Evolutionary conservation across 2,113 vertebrate species (phyloP).

Genomic region (Podocnemis expansa): DNA sequence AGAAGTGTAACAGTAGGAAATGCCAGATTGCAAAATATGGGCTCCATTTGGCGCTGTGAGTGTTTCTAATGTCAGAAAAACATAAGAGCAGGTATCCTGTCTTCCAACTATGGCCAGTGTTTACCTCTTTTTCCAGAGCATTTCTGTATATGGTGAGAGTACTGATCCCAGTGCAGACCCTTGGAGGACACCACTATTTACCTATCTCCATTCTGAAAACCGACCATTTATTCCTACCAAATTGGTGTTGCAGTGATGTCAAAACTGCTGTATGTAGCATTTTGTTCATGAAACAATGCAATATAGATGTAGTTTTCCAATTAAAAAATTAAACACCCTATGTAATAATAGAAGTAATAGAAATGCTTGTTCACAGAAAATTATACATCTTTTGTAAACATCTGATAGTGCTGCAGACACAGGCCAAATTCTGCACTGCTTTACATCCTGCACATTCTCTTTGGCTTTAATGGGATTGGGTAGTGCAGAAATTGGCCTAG

Average conservation of each 20-base stretch:
- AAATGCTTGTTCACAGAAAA: neutral
- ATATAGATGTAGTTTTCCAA: neutral
- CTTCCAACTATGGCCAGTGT: no score
- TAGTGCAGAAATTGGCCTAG: conserved; percentile 17
- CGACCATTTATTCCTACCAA: neutral
- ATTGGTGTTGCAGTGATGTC: conserved; percentile 39
- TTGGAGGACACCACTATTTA: no score
- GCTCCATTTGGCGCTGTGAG: neutral
- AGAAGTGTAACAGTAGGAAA: neutral
- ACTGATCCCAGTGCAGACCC: no score
- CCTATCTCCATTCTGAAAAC: no score
- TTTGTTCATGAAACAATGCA: neutral
- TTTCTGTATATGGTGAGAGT: no score
- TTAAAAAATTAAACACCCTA: neutral
- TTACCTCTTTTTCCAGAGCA: no score
- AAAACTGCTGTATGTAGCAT: neutral
- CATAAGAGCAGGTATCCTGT: no score
- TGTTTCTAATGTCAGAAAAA: neutral
- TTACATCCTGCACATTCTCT: neutral
- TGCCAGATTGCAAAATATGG: neutral
- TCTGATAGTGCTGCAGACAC: neutral
- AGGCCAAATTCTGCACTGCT: neutral
- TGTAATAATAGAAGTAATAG: neutral
- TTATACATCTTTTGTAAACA: conserved; percentile 5
- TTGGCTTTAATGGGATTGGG: neutral